Percentiles rank a stretch among this genome's conserved stretches.
Evolutionary conservation across 1,140 invertebrate species (phyloP).

Genomic region (Euwallacea fornicatus): DNA sequence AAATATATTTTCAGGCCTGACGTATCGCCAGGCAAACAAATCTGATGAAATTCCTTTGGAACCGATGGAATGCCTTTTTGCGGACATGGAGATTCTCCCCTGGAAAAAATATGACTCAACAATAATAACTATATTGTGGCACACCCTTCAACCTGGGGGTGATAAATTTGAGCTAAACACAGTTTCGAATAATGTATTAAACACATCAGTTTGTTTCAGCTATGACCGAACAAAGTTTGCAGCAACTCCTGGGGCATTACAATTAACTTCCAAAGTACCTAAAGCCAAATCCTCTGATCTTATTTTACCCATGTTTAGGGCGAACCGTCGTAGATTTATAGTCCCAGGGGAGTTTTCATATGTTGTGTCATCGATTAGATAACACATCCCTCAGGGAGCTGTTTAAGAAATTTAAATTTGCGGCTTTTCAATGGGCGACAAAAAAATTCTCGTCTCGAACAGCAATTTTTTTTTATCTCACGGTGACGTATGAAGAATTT

Average conservation of each 20-base stretch:
- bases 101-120: too few relatives aligned
- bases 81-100: background rate
- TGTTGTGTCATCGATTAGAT: too few relatives aligned
- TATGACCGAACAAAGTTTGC: slow-evolving; percentile 32
- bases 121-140: too few relatives aligned
- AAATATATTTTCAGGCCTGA: background rate
- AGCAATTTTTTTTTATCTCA: too few relatives aligned
- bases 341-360: too few relatives aligned
- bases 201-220: slow-evolving; percentile 25
- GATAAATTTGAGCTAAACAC: slow-evolving; percentile 17
- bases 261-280: slow-evolving; percentile 39
- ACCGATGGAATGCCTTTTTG: background rate
- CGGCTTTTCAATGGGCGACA: too few relatives aligned
- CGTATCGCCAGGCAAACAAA: background rate
- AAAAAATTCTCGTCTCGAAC: too few relatives aligned
- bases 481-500: too few relatives aligned
- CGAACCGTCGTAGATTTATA: background rate
- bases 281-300: slow-evolving; percentile 32
- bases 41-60: background rate
- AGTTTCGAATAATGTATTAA: slow-evolving; percentile 30
- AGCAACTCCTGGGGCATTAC: slow-evolving; percentile 35
- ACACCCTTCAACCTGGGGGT: background rate
- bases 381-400: too few relatives aligned
- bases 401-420: too few relatives aligned
- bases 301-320: slow-evolving; percentile 23